Evolutionary conservation across 30 jellyfish, hydroid and myxozoan genomes (phyloP).

Genomic region (Hydra vulgaris): DNA sequence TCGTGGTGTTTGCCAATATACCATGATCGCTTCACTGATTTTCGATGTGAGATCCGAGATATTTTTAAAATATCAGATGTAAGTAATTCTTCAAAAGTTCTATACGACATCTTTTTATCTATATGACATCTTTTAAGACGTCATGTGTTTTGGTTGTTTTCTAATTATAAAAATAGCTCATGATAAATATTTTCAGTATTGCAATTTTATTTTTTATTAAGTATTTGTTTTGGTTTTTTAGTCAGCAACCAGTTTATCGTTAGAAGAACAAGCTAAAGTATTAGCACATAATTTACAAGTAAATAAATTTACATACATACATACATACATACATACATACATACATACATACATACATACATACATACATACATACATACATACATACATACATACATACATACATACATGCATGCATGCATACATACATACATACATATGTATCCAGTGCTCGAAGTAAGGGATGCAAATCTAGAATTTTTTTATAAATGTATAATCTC

Average conservation of each 20-base stretch:
- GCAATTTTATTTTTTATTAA: neutral
- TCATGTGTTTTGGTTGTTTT: too few species aligned
- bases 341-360: neutral
- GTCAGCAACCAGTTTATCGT: neutral
- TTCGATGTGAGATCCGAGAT: slow-evolving; percentile 78
- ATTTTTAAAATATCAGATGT: slow-evolving; percentile 54
- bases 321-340: neutral
- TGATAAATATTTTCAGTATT: too few species aligned
- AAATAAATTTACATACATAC: neutral
- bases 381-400: neutral
- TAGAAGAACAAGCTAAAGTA: neutral
- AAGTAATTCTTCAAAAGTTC: slow-evolving; percentile 1
- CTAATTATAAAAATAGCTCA: too few species aligned
- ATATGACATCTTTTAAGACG: too few species aligned
- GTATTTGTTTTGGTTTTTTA: too few species aligned
- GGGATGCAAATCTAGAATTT: too few species aligned
- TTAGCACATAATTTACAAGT: neutral
- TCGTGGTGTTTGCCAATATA: slow-evolving; percentile 89
- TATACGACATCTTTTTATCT: too few species aligned
- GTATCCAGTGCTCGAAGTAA: too few species aligned
- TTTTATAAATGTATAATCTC: too few species aligned
- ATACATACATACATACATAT: neutral
- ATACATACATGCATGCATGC: neutral
- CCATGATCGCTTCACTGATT: slow-evolving; percentile 84
- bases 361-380: neutral